These are phyloP conservation scores for Stenodera caucasica DNA, from an alignment of 2,888 invertebrate species.

Conservation along the genomic window DNA sequence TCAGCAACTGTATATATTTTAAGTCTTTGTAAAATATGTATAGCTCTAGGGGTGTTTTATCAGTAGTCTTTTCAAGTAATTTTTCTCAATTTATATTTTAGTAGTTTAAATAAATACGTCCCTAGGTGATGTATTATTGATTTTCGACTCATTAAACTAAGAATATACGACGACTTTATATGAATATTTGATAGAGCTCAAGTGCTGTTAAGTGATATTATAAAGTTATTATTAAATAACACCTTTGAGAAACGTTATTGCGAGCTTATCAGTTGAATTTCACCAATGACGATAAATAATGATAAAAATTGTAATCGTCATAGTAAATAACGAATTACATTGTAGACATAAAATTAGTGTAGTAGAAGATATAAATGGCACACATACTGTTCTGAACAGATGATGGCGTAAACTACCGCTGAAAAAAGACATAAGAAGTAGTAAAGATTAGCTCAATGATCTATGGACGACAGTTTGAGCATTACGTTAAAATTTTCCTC, in stretches of 20 bases:
- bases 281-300: conserved; percentile 6
- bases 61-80: not conserved
- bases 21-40: conserved; percentile 1
- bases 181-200: conserved; percentile 1
- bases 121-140: not conserved
- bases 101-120: not conserved
- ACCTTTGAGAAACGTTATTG: not conserved
- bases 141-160: not conserved
- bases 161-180: too few species aligned
- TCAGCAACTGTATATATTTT: too few species aligned
- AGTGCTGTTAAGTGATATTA: not conserved
- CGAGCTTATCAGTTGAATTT: too few species aligned
- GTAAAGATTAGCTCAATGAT: conserved; percentile 28
- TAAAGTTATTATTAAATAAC: not conserved
- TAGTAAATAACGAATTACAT: conserved; percentile 10
- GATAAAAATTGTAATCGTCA: conserved; percentile 13
- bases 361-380: conserved; percentile 30
- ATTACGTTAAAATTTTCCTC: conserved; percentile 17
- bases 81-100: conserved; percentile 1
- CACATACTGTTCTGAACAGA: conserved; percentile 23
- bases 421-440: conserved; percentile 19
- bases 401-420: conserved; percentile 25
- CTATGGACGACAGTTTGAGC: conserved; percentile 20
- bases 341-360: conserved; percentile 17
- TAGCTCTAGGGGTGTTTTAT: not conserved